Evolutionary conservation across 1,140 invertebrate species (phyloP).

Genomic region (Orius insidiosus): DNA sequence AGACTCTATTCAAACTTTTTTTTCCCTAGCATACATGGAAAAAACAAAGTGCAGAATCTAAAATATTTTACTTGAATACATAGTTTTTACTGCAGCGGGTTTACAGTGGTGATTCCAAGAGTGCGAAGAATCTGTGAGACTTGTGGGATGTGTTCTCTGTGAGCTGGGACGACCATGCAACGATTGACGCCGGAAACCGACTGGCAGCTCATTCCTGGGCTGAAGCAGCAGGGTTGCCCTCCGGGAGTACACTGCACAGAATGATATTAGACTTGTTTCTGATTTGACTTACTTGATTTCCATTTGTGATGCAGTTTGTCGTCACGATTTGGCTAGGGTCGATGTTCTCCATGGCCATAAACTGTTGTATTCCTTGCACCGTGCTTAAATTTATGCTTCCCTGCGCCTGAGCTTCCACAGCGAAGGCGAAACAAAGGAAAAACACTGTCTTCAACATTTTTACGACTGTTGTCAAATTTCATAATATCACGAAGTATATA

Average conservation of each 20-base stretch:
- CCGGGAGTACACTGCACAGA: conserved; percentile 1
- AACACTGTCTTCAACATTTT: too few species aligned
- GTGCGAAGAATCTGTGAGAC: conserved; percentile 2
- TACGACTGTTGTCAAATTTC: too few species aligned
- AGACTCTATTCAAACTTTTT: too few species aligned
- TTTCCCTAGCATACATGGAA: too few species aligned
- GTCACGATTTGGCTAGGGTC: background rate
- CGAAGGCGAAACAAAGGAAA: too few species aligned
- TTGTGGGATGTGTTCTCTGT: background rate
- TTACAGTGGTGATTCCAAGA: background rate
- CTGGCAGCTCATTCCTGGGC: conserved; percentile 4
- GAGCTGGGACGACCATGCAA: conserved; percentile 1
- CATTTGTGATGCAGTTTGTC: conserved; percentile 6
- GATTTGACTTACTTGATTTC: conserved; percentile 1
- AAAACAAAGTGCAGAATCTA: too few species aligned
- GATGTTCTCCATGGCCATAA: background rate
- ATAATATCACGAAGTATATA: too few species aligned
- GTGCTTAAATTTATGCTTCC: conserved; percentile 1
- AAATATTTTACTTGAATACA: too few species aligned
- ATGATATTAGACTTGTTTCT: too few species aligned
- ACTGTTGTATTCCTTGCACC: background rate
- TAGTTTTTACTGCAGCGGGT: background rate
- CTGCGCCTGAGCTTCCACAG: too few species aligned
- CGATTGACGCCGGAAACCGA: background rate
- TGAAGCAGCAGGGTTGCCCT: conserved; percentile 6